Evolutionary conservation across 2,113 vertebrate species (phyloP).

Genomic region (Ramphastos sulfuratus): DNA sequence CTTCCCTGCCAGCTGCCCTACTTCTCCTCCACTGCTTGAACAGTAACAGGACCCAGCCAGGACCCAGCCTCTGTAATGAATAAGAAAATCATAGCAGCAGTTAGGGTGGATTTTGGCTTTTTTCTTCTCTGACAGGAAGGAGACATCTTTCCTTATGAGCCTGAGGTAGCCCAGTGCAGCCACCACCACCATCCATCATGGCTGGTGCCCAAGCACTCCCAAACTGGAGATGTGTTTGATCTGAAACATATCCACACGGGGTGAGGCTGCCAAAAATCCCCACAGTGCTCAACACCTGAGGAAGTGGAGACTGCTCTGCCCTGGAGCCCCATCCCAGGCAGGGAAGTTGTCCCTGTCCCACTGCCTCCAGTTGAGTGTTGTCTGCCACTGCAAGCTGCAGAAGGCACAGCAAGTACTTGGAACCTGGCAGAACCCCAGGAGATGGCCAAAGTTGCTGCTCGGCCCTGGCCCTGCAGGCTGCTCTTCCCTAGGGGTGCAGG

Average conservation of each 20-base stretch:
- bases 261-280: neutral
- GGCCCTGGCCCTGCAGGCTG: accelerated
- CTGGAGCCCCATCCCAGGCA: neutral
- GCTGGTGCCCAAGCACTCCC: neutral
- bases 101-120: neutral
- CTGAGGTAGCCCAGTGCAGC: neutral
- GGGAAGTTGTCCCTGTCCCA: neutral
- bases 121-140: neutral
- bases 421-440: neutral
- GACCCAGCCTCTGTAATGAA: neutral
- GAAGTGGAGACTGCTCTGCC: neutral
- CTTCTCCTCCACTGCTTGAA: neutral
- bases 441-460: neutral
- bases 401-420: neutral
- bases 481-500: accelerated
- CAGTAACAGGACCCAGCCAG: neutral
- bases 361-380: neutral
- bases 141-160: neutral
- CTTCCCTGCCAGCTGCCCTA: neutral
- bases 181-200: neutral
- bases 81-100: slow-evolving; percentile 8
- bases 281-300: neutral
- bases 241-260: neutral
- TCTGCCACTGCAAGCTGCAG: neutral
- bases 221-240: neutral